phyloP scores from a whole-genome alignment of 2,113 vertebrate species.

The Rhinoptilus africanus region DNA sequence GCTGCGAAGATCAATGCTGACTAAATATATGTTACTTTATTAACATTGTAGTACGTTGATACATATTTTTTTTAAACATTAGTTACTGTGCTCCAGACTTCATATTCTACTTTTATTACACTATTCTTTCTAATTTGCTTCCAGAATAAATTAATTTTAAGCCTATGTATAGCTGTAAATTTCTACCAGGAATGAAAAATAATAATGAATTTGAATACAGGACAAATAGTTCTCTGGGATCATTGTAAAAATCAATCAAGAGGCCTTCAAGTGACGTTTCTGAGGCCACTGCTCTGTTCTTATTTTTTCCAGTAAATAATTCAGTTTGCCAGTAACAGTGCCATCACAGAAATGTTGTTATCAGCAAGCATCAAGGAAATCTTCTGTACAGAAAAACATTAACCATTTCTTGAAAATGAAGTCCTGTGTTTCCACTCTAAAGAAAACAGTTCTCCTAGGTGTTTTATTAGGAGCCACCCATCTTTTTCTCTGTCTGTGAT shows the following conservation, averaged over 20 bases:
- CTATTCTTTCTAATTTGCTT: background rate
- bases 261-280: conserved; percentile 32
- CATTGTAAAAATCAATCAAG: conserved; percentile 7
- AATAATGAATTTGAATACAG: background rate
- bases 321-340: background rate
- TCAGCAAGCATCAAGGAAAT: background rate
- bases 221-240: background rate
- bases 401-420: background rate
- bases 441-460: background rate
- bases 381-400: background rate
- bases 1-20: background rate
- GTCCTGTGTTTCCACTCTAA: background rate
- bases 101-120: background rate
- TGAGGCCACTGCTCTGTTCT: conserved; percentile 31
- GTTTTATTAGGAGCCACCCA: background rate
- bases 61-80: background rate
- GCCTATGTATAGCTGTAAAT: background rate
- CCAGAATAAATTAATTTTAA: background rate
- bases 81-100: background rate
- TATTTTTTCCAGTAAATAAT: conserved; percentile 16
- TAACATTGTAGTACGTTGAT: background rate
- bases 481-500: background rate
- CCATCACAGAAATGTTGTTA: background rate
- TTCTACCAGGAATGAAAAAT: background rate
- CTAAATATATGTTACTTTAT: background rate